Evolutionary conservation across 2,888 invertebrate genomes (phyloP).

Genomic region (Drosophila borealis): DNA sequence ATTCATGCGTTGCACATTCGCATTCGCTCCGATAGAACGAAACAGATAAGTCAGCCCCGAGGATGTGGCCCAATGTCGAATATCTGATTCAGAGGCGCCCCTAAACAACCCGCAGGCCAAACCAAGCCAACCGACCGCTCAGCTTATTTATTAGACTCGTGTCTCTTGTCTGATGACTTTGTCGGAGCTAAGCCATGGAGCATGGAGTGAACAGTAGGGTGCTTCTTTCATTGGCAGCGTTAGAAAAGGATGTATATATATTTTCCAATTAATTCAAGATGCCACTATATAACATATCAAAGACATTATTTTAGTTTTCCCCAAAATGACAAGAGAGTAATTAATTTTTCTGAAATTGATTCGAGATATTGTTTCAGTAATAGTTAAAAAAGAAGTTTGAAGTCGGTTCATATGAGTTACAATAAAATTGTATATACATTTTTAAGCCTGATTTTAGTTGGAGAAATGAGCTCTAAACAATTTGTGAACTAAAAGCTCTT

Average conservation of each 20-base stretch:
- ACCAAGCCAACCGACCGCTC: constrained; percentile 4
- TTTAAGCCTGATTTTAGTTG: no score
- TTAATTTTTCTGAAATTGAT: not conserved
- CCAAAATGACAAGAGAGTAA: not conserved
- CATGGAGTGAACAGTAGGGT: not conserved
- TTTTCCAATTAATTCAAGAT: constrained; percentile 17
- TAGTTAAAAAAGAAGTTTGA: no score
- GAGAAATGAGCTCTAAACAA: no score
- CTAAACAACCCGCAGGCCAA: constrained; percentile 28
- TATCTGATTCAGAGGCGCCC: constrained; percentile 59
- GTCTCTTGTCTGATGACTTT: constrained; percentile 28
- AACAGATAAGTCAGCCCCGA: constrained; percentile 58
- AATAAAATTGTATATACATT: no score
- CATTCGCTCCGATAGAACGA: constrained; percentile 62
- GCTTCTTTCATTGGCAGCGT: constrained; percentile 11
- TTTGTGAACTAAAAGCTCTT: no score
- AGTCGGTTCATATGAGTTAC: no score
- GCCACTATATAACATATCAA: not conserved
- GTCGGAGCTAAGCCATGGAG: not conserved
- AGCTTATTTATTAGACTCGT: constrained; percentile 50
- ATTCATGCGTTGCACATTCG: constrained; percentile 77
- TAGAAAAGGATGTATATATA: constrained; percentile 1
- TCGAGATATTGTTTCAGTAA: not conserved
- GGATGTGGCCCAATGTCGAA: constrained; percentile 61
- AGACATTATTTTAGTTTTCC: not conserved